phyloP scores from a whole-genome alignment of 1,140 invertebrate species.

The Lasioglossum albipes region DNA sequence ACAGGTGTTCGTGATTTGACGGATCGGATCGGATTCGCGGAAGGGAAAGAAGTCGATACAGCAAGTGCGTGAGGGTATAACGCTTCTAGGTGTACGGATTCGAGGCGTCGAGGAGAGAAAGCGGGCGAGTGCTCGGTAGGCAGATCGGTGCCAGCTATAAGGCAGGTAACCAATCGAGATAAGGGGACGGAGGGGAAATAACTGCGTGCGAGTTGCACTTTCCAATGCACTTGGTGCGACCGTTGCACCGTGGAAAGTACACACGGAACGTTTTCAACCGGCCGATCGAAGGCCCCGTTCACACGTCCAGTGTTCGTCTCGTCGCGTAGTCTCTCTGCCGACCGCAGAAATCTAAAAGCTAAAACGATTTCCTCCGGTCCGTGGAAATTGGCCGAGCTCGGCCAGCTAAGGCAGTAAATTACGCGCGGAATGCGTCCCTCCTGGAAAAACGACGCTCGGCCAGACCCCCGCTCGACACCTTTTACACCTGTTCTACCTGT shows the following conservation, averaged over 20 bases:
- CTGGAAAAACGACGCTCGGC: slow-evolving; percentile 1
- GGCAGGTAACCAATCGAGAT: slow-evolving; percentile 58
- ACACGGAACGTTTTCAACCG: slow-evolving; percentile 5
- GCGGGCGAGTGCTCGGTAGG: slow-evolving; percentile 61
- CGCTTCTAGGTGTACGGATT: background rate
- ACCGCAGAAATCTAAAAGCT: background rate
- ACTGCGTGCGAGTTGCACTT: slow-evolving; percentile 67
- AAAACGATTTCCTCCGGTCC: slow-evolving; percentile 4
- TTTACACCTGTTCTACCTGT: slow-evolving; percentile 7
- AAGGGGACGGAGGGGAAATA: slow-evolving; percentile 32
- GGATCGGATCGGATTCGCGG: no score
- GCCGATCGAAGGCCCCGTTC: slow-evolving; percentile 29
- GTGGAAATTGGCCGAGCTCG: slow-evolving; percentile 5
- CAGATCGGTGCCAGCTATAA: slow-evolving; percentile 69
- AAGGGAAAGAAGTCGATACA: slow-evolving; percentile 6
- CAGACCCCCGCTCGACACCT: background rate
- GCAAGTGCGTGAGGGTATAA: background rate
- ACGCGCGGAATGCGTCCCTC: slow-evolving; percentile 4
- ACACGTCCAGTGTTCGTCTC: slow-evolving; percentile 4
- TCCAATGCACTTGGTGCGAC: slow-evolving; percentile 71
- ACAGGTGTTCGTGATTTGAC: background rate
- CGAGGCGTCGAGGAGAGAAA: slow-evolving; percentile 69
- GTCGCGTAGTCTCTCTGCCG: slow-evolving; percentile 19
- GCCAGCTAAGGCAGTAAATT: slow-evolving; percentile 8
- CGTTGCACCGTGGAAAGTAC: slow-evolving; percentile 61